Conservation (phyloP, 2,888 invertebrate species). For the Drosophila mettleri region DNA sequence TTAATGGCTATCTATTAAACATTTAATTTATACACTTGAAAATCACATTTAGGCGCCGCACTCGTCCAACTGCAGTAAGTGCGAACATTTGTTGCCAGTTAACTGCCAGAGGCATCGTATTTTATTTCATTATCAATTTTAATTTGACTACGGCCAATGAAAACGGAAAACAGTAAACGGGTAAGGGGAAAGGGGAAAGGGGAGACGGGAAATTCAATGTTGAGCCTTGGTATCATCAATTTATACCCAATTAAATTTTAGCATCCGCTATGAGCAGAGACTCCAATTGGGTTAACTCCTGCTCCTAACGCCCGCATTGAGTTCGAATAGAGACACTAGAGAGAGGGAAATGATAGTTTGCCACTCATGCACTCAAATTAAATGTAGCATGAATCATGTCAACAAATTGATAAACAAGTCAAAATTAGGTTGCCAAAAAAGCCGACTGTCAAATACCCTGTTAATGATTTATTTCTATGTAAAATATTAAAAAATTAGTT, state of each 20-base stretch:
- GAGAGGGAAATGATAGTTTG: slow-evolving; percentile 20
- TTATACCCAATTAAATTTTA: slow-evolving; percentile 39
- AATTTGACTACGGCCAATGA: slow-evolving; percentile 34
- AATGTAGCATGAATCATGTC: slow-evolving; percentile 42
- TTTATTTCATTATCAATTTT: slow-evolving; percentile 41
- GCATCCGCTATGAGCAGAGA: slow-evolving; percentile 16
- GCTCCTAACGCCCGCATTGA: background rate
- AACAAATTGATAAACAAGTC: slow-evolving; percentile 22
- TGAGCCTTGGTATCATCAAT: slow-evolving; percentile 27
- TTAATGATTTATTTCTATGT: too few species aligned
- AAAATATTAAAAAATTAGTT: too few species aligned
- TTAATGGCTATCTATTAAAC: slow-evolving; percentile 77
- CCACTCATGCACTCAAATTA: slow-evolving; percentile 33
- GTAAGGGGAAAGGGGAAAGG: background rate
- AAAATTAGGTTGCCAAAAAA: accelerated
- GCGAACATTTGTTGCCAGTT: slow-evolving; percentile 30
- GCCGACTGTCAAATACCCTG: slow-evolving; percentile 2
- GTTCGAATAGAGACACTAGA: background rate
- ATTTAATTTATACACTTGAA: slow-evolving; percentile 78
- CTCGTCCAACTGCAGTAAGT: slow-evolving; percentile 6
- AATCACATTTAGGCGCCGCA: slow-evolving; percentile 59
- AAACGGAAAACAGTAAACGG: background rate
- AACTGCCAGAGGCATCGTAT: slow-evolving; percentile 26
- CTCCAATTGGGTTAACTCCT: slow-evolving; percentile 2
- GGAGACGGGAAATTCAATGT: slow-evolving; percentile 10